Evolutionary conservation across 2,797 vertebrate species (phyloP).

Genomic region (Argyrosomus regius): DNA sequence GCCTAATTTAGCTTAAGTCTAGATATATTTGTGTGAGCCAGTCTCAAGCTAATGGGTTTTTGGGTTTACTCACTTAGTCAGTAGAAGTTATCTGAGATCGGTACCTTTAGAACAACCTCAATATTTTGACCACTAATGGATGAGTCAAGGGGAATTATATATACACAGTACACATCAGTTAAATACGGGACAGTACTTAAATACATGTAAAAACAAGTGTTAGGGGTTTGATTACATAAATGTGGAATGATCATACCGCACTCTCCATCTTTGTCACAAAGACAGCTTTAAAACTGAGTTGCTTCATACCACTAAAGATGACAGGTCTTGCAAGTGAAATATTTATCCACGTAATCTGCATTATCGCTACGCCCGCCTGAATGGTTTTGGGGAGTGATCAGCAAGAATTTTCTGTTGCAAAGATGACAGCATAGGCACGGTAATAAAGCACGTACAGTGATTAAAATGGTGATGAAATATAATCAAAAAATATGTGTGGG

Average conservation of each 20-base stretch:
- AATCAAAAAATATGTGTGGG: constrained; percentile 25
- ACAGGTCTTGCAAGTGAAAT: constrained; percentile 17
- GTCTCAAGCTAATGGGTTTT: constrained; percentile 25
- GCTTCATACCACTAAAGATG: constrained; percentile 22
- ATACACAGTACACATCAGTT: constrained; percentile 7
- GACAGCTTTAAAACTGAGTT: constrained; percentile 39
- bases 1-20: constrained; percentile 23
- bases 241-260: constrained; percentile 20
- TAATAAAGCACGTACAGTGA: constrained; percentile 31
- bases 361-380: constrained; percentile 20
- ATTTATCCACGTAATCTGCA: constrained; percentile 41
- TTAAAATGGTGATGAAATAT: constrained; percentile 25
- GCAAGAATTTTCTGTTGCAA: constrained; percentile 7
- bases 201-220: constrained; percentile 15
- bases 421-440: background rate
- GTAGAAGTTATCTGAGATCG: constrained; percentile 27
- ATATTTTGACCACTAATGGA: constrained; percentile 57
- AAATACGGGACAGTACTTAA: constrained; percentile 16
- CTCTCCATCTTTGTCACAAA: constrained; percentile 28
- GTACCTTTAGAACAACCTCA: constrained; percentile 57
- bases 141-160: constrained; percentile 33
- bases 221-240: constrained; percentile 17
- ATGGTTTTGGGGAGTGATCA: constrained; percentile 35
- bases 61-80: constrained; percentile 25
- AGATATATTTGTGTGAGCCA: constrained; percentile 34